Conservation (phyloP, 2,113 vertebrate genomes). For the Sphaerodactylus townsendi region DNA sequence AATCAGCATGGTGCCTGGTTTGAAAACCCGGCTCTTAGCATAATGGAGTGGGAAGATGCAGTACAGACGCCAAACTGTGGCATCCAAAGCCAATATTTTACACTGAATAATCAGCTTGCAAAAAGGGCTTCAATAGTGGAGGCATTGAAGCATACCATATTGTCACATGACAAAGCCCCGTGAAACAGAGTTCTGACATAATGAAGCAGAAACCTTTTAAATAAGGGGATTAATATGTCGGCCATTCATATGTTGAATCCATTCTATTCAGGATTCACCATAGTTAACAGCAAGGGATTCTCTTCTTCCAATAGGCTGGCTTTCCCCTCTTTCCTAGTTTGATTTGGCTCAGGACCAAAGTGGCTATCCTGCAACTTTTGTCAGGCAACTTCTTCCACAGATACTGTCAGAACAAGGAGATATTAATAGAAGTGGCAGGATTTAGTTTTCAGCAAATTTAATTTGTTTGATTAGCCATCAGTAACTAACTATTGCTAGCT, state of each 20-base stretch:
- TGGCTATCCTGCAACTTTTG: background rate
- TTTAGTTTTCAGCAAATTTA: background rate
- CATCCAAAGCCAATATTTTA: slow-evolving; percentile 23
- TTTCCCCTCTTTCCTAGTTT: slow-evolving; percentile 5
- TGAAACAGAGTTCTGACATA: slow-evolving; percentile 54
- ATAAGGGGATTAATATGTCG: slow-evolving; percentile 43
- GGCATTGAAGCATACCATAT: slow-evolving; percentile 19
- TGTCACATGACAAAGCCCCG: slow-evolving; percentile 43
- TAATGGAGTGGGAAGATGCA: slow-evolving; percentile 28
- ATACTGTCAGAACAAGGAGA: background rate
- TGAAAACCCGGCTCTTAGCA: slow-evolving; percentile 30
- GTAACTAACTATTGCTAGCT: background rate
- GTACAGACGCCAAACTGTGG: background rate
- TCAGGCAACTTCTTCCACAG: background rate
- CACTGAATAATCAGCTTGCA: slow-evolving; percentile 29
- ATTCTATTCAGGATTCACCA: slow-evolving; percentile 46
- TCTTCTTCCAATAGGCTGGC: background rate
- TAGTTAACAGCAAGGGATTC: background rate
- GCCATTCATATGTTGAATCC: slow-evolving; percentile 39
- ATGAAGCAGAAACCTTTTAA: slow-evolving; percentile 58
- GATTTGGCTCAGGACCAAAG: background rate
- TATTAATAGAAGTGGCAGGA: background rate
- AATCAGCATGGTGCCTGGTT: slow-evolving; percentile 24
- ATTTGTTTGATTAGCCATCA: background rate
- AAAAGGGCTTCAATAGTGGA: slow-evolving; percentile 20